Evolutionary conservation across 2,797 vertebrate species (phyloP), one percentile per base, ranked within the genome.

Genomic region (Poecilia gillii): DNA sequence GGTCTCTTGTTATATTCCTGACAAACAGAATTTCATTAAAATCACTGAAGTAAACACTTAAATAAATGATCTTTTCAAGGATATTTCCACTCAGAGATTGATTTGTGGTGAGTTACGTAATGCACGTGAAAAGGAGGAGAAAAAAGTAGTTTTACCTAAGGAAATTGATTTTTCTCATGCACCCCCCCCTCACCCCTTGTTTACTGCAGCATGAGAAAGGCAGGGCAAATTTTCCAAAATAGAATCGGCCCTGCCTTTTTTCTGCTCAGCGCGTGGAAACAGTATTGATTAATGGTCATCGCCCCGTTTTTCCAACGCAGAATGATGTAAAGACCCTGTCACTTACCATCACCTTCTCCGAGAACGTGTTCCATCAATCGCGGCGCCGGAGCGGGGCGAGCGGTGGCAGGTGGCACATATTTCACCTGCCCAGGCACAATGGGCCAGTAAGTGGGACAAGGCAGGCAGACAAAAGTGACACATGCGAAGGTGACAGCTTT

Each of bases 401-500:
- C 94, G 90, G 81, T 96, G 96, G 97, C 96, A 96, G 97, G 96
- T 94, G 95, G 92, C 95, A 95, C 93, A 96, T 96, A 95, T 97
- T 97, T 97, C 97, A 97, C 96, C 96, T 97, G 95, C 96, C 94
- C 95, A 93, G 96, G 96, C 96, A 96, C 96, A 97, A 96, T 95
- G 96, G 96, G 94, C 94, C 96, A 94, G 88, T 95, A 96, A 94
- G 96, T 94, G 95, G 95, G 92, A 94, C 91, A 91, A 90, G 90
- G 87, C 88, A 79, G 82, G 72, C 90, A 87, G 90, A 96, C 96
- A 91, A 95, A 95, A 96, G 96, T 97, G 97, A 97, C 96, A 96
- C 96, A 96, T 96, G 95, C 89, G 96, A 97, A 97, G 97, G 96
- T 97, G 97, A 97, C 89, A 94, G 96, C 95, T 97, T 98, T 98